phyloP scores from a whole-genome alignment of 2,113 vertebrate species.

The Procavia capensis region DNA sequence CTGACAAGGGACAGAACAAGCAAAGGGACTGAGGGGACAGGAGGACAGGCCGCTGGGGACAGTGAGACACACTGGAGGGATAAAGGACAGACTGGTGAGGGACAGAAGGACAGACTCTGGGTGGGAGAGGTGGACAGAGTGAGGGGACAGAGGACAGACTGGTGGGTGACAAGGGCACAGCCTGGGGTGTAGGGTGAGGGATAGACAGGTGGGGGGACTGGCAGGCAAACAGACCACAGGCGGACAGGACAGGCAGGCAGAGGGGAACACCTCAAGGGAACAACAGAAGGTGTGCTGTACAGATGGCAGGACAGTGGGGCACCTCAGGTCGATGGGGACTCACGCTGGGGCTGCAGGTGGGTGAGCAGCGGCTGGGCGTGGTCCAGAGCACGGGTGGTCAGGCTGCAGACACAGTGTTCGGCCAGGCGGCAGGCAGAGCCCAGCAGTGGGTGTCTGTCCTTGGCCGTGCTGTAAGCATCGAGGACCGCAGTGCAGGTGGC shows the following conservation, averaged over 20 bases:
- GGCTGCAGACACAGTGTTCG: slow-evolving; percentile 89
- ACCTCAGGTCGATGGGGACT: slow-evolving; percentile 65
- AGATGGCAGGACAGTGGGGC: rapidly evolving
- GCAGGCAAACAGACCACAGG: not conserved
- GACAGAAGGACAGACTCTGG: not conserved
- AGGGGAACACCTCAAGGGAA: not conserved
- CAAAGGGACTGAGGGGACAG: not conserved
- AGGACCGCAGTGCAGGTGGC: slow-evolving; percentile 86
- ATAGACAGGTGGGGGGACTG: too few species aligned
- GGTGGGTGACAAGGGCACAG: not conserved
- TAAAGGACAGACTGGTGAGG: too few species aligned
- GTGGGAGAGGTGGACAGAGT: too few species aligned
- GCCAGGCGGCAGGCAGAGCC: slow-evolving; percentile 92
- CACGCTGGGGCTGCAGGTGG: slow-evolving; percentile 92
- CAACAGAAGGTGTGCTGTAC: not conserved
- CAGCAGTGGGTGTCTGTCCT: slow-evolving; percentile 90
- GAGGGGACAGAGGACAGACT: too few species aligned
- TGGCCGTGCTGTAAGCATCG: slow-evolving; percentile 88
- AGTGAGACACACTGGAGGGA: not conserved
- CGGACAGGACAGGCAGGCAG: not conserved
- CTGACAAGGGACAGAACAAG: not conserved
- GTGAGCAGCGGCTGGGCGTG: slow-evolving; percentile 91
- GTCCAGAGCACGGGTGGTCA: slow-evolving; percentile 87
- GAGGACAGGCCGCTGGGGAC: not conserved
- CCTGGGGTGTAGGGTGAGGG: too few species aligned